Conservation (phyloP, 2,888 invertebrate species). For the Ophioninae sp. region DNA sequence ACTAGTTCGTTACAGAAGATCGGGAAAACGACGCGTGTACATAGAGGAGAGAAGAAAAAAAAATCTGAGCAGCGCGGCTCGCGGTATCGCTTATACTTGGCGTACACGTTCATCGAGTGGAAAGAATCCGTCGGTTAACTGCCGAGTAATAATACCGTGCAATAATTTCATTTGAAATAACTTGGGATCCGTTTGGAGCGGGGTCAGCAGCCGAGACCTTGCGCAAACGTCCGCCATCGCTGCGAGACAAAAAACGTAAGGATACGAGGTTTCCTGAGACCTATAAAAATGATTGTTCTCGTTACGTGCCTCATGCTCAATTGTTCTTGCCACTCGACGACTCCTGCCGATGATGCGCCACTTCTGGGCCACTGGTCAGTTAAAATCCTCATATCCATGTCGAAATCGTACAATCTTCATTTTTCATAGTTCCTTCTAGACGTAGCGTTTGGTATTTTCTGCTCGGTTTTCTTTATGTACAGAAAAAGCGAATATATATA, state of each 20-base stretch:
- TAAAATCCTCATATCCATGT: constrained; percentile 34
- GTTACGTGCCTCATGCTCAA: constrained; percentile 31
- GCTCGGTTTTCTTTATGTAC: constrained; percentile 4
- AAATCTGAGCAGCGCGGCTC: background rate
- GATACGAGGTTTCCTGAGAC: constrained; percentile 14
- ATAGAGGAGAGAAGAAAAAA: background rate
- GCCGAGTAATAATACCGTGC: constrained; percentile 30
- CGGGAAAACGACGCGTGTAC: constrained; percentile 7
- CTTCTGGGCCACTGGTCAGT: constrained; percentile 10
- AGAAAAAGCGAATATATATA: background rate
- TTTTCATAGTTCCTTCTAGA: constrained; percentile 21
- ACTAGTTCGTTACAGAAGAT: constrained; percentile 27
- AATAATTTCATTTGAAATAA: constrained; percentile 40
- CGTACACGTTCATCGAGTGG: constrained; percentile 12
- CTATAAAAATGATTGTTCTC: constrained; percentile 41
- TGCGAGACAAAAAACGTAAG: background rate
- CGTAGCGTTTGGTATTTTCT: constrained; percentile 4
- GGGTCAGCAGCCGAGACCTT: constrained; percentile 41
- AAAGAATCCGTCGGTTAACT: constrained; percentile 37
- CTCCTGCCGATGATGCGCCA: background rate
- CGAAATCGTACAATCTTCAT: constrained; percentile 44
- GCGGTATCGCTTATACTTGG: constrained; percentile 27
- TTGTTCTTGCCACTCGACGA: constrained; percentile 24
- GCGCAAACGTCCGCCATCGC: background rate
- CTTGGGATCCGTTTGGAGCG: constrained; percentile 15